Conservation (phyloP, 2,113 vertebrate genomes). For the Mohoua ochrocephala region DNA sequence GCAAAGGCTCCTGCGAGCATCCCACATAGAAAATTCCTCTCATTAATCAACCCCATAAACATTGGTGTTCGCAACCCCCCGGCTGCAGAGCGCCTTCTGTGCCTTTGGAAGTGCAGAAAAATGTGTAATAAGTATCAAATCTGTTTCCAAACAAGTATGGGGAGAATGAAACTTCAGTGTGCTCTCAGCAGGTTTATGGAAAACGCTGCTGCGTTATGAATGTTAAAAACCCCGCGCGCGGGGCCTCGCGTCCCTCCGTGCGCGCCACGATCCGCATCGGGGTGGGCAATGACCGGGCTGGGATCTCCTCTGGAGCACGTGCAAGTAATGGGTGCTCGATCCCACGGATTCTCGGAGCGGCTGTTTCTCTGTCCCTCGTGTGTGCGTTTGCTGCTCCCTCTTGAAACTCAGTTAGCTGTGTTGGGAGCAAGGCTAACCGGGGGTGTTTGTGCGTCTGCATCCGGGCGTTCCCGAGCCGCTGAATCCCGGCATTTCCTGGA, state of each 20-base stretch:
- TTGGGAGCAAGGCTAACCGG: neutral
- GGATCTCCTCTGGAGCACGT: neutral
- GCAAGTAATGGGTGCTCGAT: neutral
- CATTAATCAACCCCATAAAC: neutral
- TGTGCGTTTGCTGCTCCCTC: neutral
- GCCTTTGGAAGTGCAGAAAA: neutral
- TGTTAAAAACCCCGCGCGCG: neutral
- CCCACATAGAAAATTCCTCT: neutral
- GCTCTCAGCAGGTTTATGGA: neutral
- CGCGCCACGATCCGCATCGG: accelerated
- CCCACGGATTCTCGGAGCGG: neutral
- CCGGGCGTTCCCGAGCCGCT: accelerated
- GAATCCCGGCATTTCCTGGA: accelerated
- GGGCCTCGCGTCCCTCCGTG: neutral
- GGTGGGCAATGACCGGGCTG: accelerated
- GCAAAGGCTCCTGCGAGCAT: neutral
- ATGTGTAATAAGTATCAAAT: neutral
- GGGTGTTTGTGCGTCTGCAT: neutral
- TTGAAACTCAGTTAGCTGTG: neutral
- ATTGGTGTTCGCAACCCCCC: neutral
- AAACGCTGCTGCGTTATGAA: neutral
- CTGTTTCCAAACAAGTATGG: neutral
- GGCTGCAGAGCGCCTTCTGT: neutral
- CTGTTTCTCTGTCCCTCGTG: neutral
- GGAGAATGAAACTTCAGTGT: neutral